Evolutionary conservation across 2,888 invertebrate species (phyloP).

Genomic region (Oxytorus armatus): DNA sequence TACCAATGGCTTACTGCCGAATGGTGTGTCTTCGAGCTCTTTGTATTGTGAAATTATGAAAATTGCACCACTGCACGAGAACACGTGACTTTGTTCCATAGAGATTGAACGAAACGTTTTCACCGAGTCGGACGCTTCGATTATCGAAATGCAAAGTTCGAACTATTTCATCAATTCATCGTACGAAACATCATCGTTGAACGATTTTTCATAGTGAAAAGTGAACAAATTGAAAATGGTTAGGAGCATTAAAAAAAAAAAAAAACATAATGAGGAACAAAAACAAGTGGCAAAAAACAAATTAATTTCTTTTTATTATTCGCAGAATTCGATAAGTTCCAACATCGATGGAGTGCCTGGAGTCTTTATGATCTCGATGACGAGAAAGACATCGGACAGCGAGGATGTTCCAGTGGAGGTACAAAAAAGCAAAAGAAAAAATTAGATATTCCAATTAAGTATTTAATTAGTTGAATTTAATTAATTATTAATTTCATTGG

Average conservation of each 20-base stretch:
- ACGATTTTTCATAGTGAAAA: too few species aligned
- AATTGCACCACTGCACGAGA: not conserved
- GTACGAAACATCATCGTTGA: too few species aligned
- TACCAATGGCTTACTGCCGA: not conserved
- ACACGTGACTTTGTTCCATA: constrained; percentile 14
- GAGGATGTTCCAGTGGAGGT: constrained; percentile 26
- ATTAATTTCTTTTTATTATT: not conserved
- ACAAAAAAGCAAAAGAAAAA: not conserved
- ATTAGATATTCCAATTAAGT: too few species aligned
- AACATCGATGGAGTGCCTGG: constrained; percentile 47
- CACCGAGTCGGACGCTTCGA: too few species aligned
- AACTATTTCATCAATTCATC: too few species aligned
- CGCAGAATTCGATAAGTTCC: constrained; percentile 45
- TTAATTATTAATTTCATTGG: too few species aligned
- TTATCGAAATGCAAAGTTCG: too few species aligned
- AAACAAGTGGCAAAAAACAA: not conserved
- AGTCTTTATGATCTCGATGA: constrained; percentile 51
- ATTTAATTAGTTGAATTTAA: too few species aligned
- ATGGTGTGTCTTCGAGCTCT: too few species aligned
- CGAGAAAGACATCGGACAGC: constrained; percentile 15
- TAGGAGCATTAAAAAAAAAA: not conserved
- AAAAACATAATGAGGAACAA: not conserved
- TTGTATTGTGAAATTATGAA: not conserved
- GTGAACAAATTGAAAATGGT: too few species aligned
- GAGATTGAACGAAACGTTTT: constrained; percentile 13